Base-by-base conservation (phyloP, 1,140 invertebrate genomes). In the Drosophila malerkotliana region DNA sequence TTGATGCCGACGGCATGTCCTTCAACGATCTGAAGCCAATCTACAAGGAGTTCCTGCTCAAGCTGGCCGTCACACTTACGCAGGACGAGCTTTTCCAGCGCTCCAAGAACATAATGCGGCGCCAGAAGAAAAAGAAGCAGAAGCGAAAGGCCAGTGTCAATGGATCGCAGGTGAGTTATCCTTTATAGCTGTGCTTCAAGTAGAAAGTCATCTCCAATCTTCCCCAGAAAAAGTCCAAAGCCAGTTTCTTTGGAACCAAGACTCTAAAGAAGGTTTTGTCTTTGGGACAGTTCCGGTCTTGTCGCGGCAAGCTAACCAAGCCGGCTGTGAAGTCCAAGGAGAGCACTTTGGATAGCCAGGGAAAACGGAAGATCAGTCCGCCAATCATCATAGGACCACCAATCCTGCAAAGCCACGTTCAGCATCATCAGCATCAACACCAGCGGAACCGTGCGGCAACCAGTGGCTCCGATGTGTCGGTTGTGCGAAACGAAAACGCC, bases 11-110 rank as follows among this genome's bases (percentile, higher is more conserved):
- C 89, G 97, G 97, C 51, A 98, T 98, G 96, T 97, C 96, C 18
- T 98, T 97, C 92, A 98, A 97, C 92, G 96, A 97, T 76, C 92
- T 98, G 49, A 97, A 97, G 91, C 97, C 97, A 3, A 95, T 97
- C 39, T 97, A 98, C 90, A 97, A 97, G 92, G 97, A 98, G 92
- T 97, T 98, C 82, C 92, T 98, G 24, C 90, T 98, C 44, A 97
- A 97, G 92, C 92, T 98, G 54, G 96, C 97, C 0, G 94, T 97
- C 0, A 97, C 97, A 0, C 92, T 98, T 15, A 97, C 96, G 15
- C 97, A 97, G 92, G 97, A 98, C 79, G 97, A 98, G 92, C 93
- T 98, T 55, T 98, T 97, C 88, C 96, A 97, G 87, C 94, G 97
- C 80, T 97, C 96, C 60, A 97, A 97, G 90, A 95, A 95, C 37